Base-by-base conservation (phyloP, 92 coral and sea anemone genomes). In the Porites evermanni region DNA sequence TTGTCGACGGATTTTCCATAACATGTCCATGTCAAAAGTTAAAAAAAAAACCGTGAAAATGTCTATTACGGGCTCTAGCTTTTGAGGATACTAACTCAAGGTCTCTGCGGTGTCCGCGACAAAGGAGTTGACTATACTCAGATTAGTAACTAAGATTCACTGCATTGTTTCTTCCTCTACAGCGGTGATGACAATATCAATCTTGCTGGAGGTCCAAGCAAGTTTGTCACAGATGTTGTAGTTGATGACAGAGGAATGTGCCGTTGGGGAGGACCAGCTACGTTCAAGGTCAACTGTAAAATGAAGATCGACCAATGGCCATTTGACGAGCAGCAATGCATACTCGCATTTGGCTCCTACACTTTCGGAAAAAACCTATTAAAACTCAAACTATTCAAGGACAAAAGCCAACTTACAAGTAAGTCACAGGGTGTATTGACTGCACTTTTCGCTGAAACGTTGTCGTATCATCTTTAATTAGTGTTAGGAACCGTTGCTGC, bases 251-350 rank as follows among this genome's bases (percentile, higher is more conserved):
- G 20, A 23, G 96, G 96, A 5, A 8, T 1, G 10, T 88, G 92
- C 53, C 65, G 67, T 21, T 93, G 94, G 92, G 66, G 83, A 18
- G 88, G 92, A 38, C 96, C 96, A 0, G 94, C 96, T 1, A 88
- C 82, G 51, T 93, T 93, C 67, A 85, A 65, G 2, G 91, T 74
- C 64, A 90, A 70, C 53, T 93, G 96, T 60, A 80, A 84, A 21
- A 90, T 93, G 92, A 38, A 80, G 56, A 65, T 93, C 4, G 63
- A 73, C 21, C 50, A 74, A 14, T 93, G 93, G 89, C 96, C 96
- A 2, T 93, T 93, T 77, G 96, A 93, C 74, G 71, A 71, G 18
- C 96, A 93, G 73, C 44, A 17, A 6, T 93, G 96, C 82, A 75
- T 26, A 44, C 71, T 93, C 61, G 83, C 74, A 19, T 93, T 93